A percentile compares a stretch with the other conserved stretches of the same genome.
These are phyloP conservation scores for Leguminivora glycinivorella DNA, from an alignment of 1,140 invertebrate species.

Conservation along the genomic window DNA sequence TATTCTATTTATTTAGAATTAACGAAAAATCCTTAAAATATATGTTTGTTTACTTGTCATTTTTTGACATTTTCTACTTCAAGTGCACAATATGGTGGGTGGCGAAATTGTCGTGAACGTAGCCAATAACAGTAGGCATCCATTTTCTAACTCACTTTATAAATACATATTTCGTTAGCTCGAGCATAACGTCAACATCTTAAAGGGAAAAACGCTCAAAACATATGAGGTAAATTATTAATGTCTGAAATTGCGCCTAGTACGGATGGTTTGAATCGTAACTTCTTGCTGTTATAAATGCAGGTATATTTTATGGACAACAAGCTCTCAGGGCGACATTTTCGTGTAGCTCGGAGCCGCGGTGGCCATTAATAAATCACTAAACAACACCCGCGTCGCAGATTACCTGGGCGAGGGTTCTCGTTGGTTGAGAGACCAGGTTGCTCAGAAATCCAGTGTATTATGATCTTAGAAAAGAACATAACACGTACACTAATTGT, in stretches of 20 bases:
- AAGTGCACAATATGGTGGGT: too few relatives aligned
- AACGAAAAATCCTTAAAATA: too few relatives aligned
- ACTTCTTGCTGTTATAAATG: conserved; percentile 19
- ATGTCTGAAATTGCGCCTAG: background rate
- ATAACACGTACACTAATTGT: too few relatives aligned
- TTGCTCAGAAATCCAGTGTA: background rate
- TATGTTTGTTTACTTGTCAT: too few relatives aligned
- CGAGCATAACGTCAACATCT: too few relatives aligned
- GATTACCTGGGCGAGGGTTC: conserved; percentile 7
- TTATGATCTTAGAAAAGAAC: background rate
- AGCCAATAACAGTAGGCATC: too few relatives aligned
- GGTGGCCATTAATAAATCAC: conserved; percentile 41
- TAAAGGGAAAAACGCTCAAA: too few relatives aligned
- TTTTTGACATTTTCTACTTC: too few relatives aligned
- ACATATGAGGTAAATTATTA: background rate
- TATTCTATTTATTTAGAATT: too few relatives aligned
- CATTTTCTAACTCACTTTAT: too few relatives aligned
- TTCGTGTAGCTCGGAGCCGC: conserved; percentile 2
- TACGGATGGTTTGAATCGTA: conserved; percentile 1
- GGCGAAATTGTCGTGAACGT: too few relatives aligned
- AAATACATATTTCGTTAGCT: too few relatives aligned
- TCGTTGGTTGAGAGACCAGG: background rate
- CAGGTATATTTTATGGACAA: conserved; percentile 17
- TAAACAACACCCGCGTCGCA: conserved; percentile 41
- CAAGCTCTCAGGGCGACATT: conserved; percentile 14